A percentile compares a stretch with the other conserved stretches of the same genome.
Conservation (phyloP, 2,888 invertebrate genomes). For the Himalopsyche kuldschensis region DNA sequence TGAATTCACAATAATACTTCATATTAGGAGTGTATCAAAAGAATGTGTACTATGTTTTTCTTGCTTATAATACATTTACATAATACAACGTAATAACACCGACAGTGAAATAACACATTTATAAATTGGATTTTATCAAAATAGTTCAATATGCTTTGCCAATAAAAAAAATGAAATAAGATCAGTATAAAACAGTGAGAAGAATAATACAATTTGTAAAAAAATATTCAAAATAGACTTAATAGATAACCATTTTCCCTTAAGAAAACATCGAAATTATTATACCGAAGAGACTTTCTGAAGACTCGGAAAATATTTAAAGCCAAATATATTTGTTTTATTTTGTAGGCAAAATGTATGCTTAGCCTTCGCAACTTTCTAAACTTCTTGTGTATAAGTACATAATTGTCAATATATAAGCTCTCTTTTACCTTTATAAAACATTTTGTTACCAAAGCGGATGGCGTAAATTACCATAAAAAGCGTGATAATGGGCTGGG, state of each 20-base stretch:
- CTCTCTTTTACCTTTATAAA: conserved; percentile 33
- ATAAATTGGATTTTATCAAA: too few relatives aligned
- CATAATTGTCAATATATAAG: conserved; percentile 36
- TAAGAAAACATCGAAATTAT: background rate
- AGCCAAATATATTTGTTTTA: background rate
- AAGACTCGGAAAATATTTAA: background rate
- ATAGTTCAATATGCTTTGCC: too few relatives aligned
- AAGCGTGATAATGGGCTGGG: conserved; percentile 30
- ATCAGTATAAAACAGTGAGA: background rate
- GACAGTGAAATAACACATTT: too few relatives aligned
- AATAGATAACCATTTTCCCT: background rate
- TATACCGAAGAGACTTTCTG: background rate
- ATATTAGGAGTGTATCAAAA: too few relatives aligned
- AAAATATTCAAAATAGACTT: background rate
- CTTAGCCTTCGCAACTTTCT: conserved; percentile 29
- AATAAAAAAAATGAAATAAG: too few relatives aligned
- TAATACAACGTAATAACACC: too few relatives aligned
- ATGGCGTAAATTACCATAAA: conserved; percentile 29
- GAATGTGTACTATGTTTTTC: too few relatives aligned
- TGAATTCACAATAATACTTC: too few relatives aligned
- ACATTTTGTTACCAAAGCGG: conserved; percentile 23
- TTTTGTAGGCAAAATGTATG: conserved; percentile 2
- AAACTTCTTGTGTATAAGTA: conserved; percentile 23
- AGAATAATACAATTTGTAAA: background rate
- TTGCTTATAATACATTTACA: too few relatives aligned